Base-by-base conservation (phyloP, 2,797 vertebrate genomes). In the Semaprochilodus insignis region DNA sequence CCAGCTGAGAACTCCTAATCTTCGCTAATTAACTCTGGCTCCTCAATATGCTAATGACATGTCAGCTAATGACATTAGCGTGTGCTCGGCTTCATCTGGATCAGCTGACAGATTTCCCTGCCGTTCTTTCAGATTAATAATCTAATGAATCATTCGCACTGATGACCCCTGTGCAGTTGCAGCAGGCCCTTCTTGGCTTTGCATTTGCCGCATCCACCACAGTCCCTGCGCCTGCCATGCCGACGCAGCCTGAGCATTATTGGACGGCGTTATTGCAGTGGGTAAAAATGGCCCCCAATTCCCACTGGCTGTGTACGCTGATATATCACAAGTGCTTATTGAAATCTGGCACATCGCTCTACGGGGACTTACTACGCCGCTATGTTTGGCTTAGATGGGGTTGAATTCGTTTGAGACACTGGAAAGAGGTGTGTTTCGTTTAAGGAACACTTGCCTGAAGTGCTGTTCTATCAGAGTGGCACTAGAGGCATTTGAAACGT, bases 311-410 rank as follows among this genome's bases (percentile, higher is more conserved):
- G 71, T 77, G 65, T 74, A 27, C 73, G 79, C 77, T 48, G 75
- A 84, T 85, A 79, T 71, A 80, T 84, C 82, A 84, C 69, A 52
- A 83, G 66, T 73, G 83, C 76, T 83, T 85, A 85, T 87, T 87
- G 76, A 83, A 85, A 87, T 82, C 59, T 31, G 40, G 72, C 81
- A 84, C 63, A 78, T 59, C 60, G 82, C 73, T 78, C 86, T 80
- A 73, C 21, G 15, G 77, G 66, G 80, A 84, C 15, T 51, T 60
- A 48, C 31, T 81, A 27, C 21, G 69, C 25, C 16, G 15, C 66
- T n/a, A 1, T 75, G 77, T 48, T 69, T 77, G 86, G 69, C 57
- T 78, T 78, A 60, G 55, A 78, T 54, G 25, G 40, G 11, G 13
- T 6, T 34, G 25, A 62, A 78, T 57, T 25, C 17, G 40, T 54